Evolutionary conservation across 2,797 vertebrate genomes (phyloP), one percentile per base, ranked within the genome.

Genomic region (Aphelocoma californica): DNA sequence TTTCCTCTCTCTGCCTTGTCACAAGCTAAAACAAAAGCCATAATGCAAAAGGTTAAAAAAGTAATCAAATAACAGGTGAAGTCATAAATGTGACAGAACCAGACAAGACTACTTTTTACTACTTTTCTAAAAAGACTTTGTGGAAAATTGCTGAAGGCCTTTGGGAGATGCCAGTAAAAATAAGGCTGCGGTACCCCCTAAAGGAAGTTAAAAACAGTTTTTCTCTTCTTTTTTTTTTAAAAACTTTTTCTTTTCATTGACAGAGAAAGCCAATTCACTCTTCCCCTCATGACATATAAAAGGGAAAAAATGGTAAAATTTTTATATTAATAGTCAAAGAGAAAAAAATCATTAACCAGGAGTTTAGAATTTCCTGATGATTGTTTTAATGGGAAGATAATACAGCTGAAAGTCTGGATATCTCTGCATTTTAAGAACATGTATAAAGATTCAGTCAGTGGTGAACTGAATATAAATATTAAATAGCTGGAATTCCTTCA

Each of bases 21-120:
- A 79, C 70, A 77, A 92, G 54, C 31, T 85, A 51, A 92, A 96
- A 90, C 38, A 94, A 81, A 87, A 69, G 8, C 18, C 45, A 81
- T 95, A 95, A 97, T 93, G 53, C 13, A 86, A 90, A 95, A 95
- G 44, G 81, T 95, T 94, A 95, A 77, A 93, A 92, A 91, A 89
- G 81, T 91, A 90, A 94, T 90, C 64, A 89, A 92, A 71, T 48
- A 93, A 62, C 56, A 90, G 80, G 34, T 53, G n/a, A 91, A 95
- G 71, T 62, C 47, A 71, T 94, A 95, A 95, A 93, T 47, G 69
- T 95, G 88, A 81, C 71, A 89, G 62, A 95, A 80, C 2, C 4
- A 92, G 11, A 28, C 42, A 93, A 87, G 58, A 84, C 44, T 77
- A 60, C 11, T 34, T 91, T 88, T 84, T 91, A 47, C 26, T 57